Conservation (phyloP, 2,888 invertebrate species). For the Bembecia ichneumoniformis region DNA sequence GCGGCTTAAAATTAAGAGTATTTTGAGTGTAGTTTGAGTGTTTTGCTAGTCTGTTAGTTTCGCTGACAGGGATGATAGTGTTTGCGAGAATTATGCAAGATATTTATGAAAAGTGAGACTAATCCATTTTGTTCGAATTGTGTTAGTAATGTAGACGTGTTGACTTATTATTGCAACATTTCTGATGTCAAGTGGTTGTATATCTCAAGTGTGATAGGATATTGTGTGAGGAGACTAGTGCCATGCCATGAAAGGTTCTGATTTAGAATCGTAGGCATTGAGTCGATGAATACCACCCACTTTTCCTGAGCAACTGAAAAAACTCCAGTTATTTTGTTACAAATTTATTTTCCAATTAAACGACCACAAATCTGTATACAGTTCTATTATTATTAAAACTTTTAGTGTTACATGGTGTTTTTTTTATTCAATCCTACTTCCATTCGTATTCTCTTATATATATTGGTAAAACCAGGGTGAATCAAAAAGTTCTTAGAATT, state of each 20-base stretch:
- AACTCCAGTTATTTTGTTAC: conserved; percentile 52
- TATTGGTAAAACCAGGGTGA: too few species aligned
- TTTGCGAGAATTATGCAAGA: conserved; percentile 71
- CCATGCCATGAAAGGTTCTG: conserved; percentile 72
- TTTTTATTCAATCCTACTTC: neutral
- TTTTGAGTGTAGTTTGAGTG: conserved; percentile 36
- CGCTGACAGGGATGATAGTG: conserved; percentile 65
- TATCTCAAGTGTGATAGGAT: conserved; percentile 61
- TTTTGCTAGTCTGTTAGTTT: conserved; percentile 68
- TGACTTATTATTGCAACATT: neutral
- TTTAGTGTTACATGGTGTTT: neutral
- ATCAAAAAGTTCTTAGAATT: too few species aligned
- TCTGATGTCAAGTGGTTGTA: conserved; percentile 4
- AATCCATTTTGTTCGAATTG: conserved; percentile 22
- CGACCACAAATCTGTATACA: conserved; percentile 44
- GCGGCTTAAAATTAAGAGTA: conserved; percentile 5
- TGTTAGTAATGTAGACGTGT: conserved; percentile 18
- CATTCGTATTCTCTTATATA: too few species aligned
- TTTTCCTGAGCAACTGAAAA: conserved; percentile 60
- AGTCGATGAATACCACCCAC: conserved; percentile 71
- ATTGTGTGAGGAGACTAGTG: conserved; percentile 67
- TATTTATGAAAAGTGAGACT: conserved; percentile 20
- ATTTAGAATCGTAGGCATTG: conserved; percentile 68
- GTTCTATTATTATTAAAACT: neutral
- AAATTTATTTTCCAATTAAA: conserved; percentile 40